Percentiles rank a stretch among this genome's conserved stretches.
Conservation (phyloP, 2,797 vertebrate species). For the Onychomys leucogaster region DNA sequence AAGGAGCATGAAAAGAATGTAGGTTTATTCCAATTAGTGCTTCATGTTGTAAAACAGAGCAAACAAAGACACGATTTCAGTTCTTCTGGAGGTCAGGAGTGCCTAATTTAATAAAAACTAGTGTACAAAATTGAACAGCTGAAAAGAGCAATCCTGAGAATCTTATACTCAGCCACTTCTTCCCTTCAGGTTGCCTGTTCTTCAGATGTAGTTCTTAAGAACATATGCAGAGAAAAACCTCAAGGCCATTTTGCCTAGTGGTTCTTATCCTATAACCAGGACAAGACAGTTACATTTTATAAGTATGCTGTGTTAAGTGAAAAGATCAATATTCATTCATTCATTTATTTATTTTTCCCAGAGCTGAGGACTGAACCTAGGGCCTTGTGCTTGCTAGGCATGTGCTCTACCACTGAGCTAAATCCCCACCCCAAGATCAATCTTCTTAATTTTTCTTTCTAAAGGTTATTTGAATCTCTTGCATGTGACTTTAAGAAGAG, state of each 20-base stretch:
- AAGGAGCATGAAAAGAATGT: constrained; percentile 62
- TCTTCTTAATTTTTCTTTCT: constrained; percentile 11
- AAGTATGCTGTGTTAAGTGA: neutral
- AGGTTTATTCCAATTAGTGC: constrained; percentile 26
- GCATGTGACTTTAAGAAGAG: neutral
- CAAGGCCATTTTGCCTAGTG: neutral
- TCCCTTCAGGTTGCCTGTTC: neutral
- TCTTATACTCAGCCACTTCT: neutral
- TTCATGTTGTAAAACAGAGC: constrained; percentile 27
- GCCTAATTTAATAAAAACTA: constrained; percentile 22
- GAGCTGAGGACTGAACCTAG: too few relatives aligned
- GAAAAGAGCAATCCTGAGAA: constrained; percentile 14
- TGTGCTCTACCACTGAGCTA: too few relatives aligned
- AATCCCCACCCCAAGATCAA: too few relatives aligned
- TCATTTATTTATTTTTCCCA: too few relatives aligned
- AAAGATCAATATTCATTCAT: neutral
- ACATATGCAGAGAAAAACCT: neutral
- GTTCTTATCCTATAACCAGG: constrained; percentile 12
- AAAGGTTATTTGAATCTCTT: constrained; percentile 12
- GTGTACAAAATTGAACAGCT: neutral
- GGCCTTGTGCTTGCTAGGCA: too few relatives aligned
- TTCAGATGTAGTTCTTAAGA: neutral
- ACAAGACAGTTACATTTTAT: neutral
- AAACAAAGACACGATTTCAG: neutral
- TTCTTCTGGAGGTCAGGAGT: neutral